Evolutionary conservation across 1,140 invertebrate genomes (phyloP), one percentile per base, ranked within the genome.

Genomic region (Temnothorax longispinosus): DNA sequence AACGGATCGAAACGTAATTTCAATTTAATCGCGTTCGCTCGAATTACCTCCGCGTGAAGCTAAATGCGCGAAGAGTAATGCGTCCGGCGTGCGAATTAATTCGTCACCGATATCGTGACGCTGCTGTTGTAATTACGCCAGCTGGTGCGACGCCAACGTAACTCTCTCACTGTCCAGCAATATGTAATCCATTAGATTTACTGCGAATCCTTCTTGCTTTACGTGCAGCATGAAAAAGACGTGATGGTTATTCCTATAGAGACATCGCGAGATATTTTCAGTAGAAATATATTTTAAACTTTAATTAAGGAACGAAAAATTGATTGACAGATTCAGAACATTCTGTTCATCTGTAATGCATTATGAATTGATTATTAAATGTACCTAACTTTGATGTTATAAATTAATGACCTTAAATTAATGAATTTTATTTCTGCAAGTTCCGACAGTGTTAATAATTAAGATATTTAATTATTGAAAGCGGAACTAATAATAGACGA

Each of bases 61-160:
- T 80, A 77, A 89, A 86, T 69, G 69, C 69, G 67, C 54, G 69
- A 88, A 44, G 87, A 89, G 82, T 80, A 86, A 85, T 67, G 88
- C 52, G 41, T n/a, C 50, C 58, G 71, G 69, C 85, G 27, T 80
- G 71, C 85, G 88, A 89, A 89, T 89, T 89, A 89, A 89, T 89
- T 87, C 47, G 74, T 86, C 65, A 75, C 2, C 27, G 41, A 18
- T 52, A 86, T 44, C 41, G 35, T 27, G 15, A 69, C 15, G 38
- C 50, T 47, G 27, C 54, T 21, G 32, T 44, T 69, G 67, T 87
- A 87, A 89, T 89, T 86, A 64, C 84, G 15, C 35, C 88, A 81
- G 62, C 84, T 60, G 76, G 71, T 62, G 82, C 47, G 38, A 67
- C 76, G n/a, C 27, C 1, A 27, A 27, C 27, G 27, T 27, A 60